Percentiles rank a stretch among this genome's conserved stretches.
These are phyloP conservation scores for Potamilus streckersoni DNA, from an alignment of 1,140 invertebrate genomes.

Conservation along the genomic window DNA sequence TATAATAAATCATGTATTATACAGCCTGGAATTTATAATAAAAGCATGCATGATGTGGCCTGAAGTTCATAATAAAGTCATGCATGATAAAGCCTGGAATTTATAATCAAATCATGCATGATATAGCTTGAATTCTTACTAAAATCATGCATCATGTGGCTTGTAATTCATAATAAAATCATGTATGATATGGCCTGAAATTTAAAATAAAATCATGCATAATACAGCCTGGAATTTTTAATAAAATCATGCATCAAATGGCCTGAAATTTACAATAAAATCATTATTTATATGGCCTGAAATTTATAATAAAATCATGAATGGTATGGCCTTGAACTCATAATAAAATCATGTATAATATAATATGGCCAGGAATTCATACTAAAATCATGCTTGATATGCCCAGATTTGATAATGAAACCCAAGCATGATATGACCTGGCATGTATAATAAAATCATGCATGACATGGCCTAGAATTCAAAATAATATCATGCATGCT, in stretches of 20 bases:
- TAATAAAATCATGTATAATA: not conserved
- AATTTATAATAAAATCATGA: not conserved
- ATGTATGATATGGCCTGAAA: not conserved
- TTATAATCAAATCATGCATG: not conserved
- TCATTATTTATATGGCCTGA: not conserved
- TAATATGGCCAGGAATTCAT: not conserved
- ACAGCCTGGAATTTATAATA: not conserved
- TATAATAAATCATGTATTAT: not conserved
- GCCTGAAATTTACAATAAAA: not conserved
- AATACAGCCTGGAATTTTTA: not conserved
- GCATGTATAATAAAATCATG: not conserved
- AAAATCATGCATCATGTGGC: not conserved
- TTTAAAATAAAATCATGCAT: not conserved
- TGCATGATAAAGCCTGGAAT: not conserved
- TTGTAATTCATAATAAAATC: not conserved
- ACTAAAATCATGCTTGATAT: not conserved
- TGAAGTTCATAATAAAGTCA: not conserved
- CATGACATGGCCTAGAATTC: not conserved
- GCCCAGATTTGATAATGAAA: not conserved
- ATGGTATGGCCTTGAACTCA: not conserved
- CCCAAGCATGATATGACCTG: not conserved
- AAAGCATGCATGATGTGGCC: not conserved
- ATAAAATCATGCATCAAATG: not conserved
- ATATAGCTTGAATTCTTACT: not conserved
- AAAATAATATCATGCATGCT: not conserved